Evolutionary conservation across 2,113 vertebrate genomes (phyloP).

Genomic region (Circaetus gallicus): DNA sequence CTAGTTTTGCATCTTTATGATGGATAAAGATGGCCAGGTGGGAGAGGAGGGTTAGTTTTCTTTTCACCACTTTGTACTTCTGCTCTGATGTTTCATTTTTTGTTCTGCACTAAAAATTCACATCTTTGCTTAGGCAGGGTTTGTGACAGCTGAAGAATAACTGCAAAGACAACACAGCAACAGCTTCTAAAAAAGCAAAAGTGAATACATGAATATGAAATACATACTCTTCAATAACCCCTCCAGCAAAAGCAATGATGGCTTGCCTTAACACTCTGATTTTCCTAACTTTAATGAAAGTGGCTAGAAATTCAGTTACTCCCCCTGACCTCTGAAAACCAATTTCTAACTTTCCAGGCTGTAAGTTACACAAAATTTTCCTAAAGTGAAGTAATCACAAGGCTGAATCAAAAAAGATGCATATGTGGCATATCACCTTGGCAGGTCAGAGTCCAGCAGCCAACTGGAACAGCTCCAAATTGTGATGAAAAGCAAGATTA

Average conservation of each 20-base stretch:
- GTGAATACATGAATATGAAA: background rate
- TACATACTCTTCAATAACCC: background rate
- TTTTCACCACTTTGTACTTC: background rate
- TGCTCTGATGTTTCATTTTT: background rate
- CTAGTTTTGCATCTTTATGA: background rate
- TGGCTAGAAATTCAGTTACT: background rate
- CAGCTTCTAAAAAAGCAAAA: background rate
- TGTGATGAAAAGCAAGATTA: background rate
- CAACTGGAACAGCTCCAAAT: background rate
- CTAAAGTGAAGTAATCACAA: background rate
- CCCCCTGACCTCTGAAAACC: background rate
- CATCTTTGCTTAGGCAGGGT: background rate
- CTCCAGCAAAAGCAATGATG: background rate
- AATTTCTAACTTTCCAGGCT: background rate
- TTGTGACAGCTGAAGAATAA: background rate
- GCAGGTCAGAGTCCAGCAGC: background rate
- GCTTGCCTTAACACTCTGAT: background rate
- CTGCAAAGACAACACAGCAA: background rate
- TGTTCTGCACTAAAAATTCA: background rate
- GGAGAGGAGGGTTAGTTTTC: background rate
- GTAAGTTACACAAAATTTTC: background rate
- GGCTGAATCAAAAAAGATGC: background rate
- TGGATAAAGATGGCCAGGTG: background rate
- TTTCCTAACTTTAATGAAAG: background rate
- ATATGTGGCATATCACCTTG: background rate